Base-by-base conservation (phyloP, 2,113 vertebrate species). In the Larimichthys crocea region DNA sequence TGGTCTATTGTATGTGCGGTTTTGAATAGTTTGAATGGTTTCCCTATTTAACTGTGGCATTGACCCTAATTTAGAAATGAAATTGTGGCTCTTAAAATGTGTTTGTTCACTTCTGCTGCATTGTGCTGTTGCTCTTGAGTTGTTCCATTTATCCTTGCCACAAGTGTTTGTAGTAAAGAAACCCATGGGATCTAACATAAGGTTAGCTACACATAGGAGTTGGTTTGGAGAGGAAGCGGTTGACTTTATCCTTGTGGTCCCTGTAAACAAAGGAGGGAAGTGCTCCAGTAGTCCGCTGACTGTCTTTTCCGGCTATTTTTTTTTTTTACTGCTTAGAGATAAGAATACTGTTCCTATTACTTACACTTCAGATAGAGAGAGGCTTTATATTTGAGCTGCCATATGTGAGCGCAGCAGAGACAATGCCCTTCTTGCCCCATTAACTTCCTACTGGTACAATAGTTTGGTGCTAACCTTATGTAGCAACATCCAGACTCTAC, bases 261-360 rank as follows among this genome's bases (percentile, higher is more conserved):
- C 6, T 48, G 79, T 89, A 92, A 92, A 94, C 94, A 94, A 92
- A 91, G 62, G 61, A 71, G 67, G 94, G 94, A 94, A 93, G 78
- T 84, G 74, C 61, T 78, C 53, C 75, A 57, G 20, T 65, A 22
- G 64, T 82, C 74, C 35, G 56, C 82, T 57, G 72, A 77, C 74
- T 42, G 80, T 83, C 60, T 82, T 82, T 92, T 91, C 91, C 90
- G 91, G 86, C 55, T 44, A 46, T 48, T 80, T 46, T 80, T 79
- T 48, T 80, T 46, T 80, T 79, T 79, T 65, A 67, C 83, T 68
- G 56, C 52, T 59, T 57, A 16, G 1, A 79, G 79, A 86, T 88
- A 88, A 86, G 62, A 84, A 68, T 35, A 74, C 24, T 26, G 17
- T 72, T 84, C 49, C 31, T 60, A 31, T 85, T 74, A 53, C 52